Evolutionary conservation across 2,888 invertebrate genomes (phyloP), one percentile per base, ranked within the genome.

Genomic region (Stenodera caucasica): DNA sequence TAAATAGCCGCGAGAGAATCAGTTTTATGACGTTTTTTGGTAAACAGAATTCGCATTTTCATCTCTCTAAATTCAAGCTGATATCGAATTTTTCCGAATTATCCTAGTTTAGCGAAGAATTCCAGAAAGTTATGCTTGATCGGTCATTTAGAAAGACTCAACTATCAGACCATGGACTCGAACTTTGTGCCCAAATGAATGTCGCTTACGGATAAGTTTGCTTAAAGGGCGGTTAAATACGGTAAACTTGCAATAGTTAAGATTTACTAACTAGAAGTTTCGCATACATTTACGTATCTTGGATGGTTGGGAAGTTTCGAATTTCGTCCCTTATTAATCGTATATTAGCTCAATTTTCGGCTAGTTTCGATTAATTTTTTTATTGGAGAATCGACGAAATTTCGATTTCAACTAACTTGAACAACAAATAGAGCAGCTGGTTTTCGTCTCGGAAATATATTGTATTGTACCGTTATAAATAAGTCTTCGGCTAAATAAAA

Each of bases 251-350:
- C 12, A 45, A 45, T 45, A 23, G 45, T 45, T 45, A 23, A 45
- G 45, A 45, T 45, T 45, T 45, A 45, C 45, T 45, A 45, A 45
- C 45, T 45, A 45, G 23, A 45, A 45, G 21, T 45, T 45, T 45
- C 45, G 5, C 21, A 45, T 45, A 45, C 5, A 23, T 21, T 12
- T 6, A 6, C 5, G 21, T 45, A 45, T 45, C 45, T 9, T 11
- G 2, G 21, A 23, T 45, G 45, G 21, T 23, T 45, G 21, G 18
- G 45, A 23, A 45, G 11, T 45, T 45, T 1, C 2, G 2, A 21
- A 45, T 45, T 8, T 7, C 30, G 1, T 30, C 30, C 8, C 8
- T 2, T 30, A 30, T 30, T 7, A 30, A 30, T 7, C 7, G 7
- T 9, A 7, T 30, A 2, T 6, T 30, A 8, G 7, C 8, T 26